Conservation (phyloP, 2,888 invertebrate genomes). For the Polietes domitor region DNA sequence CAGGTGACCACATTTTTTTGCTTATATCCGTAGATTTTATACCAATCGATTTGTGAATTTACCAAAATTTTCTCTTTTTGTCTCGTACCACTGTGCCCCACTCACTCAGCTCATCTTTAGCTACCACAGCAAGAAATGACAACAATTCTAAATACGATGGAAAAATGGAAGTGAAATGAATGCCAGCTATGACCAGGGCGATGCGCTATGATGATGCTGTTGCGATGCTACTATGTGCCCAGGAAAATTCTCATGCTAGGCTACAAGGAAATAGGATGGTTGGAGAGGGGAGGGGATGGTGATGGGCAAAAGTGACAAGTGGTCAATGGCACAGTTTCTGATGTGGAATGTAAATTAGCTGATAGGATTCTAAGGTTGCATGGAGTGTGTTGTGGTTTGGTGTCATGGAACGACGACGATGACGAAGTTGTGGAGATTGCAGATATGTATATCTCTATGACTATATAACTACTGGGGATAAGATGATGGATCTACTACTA, state of each 20-base stretch:
- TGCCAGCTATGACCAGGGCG: conserved; percentile 18
- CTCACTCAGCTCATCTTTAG: background rate
- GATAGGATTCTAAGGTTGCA: conserved; percentile 36
- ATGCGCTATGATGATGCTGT: conserved; percentile 2
- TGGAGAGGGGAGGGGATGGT: background rate
- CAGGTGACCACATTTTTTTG: too few species aligned
- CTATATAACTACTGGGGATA: background rate
- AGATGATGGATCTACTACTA: background rate
- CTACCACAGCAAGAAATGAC: background rate
- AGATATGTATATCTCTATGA: background rate
- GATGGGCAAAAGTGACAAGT: conserved; percentile 47
- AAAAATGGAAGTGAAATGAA: conserved; percentile 11
- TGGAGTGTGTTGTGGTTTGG: background rate
- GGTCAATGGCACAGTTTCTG: conserved; percentile 58
- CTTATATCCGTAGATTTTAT: too few species aligned
- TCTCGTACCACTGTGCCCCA: background rate
- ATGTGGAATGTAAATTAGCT: conserved; percentile 54
- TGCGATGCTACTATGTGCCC: background rate
- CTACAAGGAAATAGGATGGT: background rate
- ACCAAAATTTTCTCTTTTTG: too few species aligned
- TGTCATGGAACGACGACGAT: background rate
- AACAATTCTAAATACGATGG: conserved; percentile 20
- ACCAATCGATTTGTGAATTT: too few species aligned
- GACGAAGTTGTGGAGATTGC: background rate
- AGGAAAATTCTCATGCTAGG: background rate